Base-by-base conservation (phyloP, 2,888 invertebrate species). In the Latheticus oryzae region DNA sequence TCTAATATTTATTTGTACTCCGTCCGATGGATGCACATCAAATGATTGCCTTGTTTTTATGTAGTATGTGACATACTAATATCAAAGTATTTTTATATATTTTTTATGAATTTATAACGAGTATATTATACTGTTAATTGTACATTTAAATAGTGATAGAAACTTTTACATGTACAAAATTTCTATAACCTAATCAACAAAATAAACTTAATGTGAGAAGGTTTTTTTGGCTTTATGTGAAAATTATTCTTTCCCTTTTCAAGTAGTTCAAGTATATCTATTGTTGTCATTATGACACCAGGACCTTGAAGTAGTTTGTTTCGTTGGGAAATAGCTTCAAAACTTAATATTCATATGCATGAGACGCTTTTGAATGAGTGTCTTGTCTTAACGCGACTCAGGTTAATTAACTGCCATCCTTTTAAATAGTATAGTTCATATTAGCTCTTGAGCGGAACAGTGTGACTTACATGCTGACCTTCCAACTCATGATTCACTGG, bases 221-320 rank as follows among this genome's bases (percentile, higher is more conserved):
- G 23, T 37, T 50, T 58, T n/a, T 50, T 48, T 54, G 21, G 56
- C 21, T 28, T 37, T 28, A 42, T 57, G 61, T 61, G 21, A 38
- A 66, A 56, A 23, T 40, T 33, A 8, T 13, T 24, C 37, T 24
- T 33, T 48, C 17, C 48, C 50, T 50, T 50, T 50, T 38, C 12
- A 50, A 50, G 60, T 67, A 66, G 68, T 63, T 67, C 69, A 69
- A 69, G 69, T 66, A 66, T 63, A 47, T 30, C 45, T 51, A 62
- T 63, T 66, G 63, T 64, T 50, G 57, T 54, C 58, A 40, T 54
- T 60, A 58, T 53, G 52, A 30, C 12, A n/a, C n/a, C n/a, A 26
- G 24, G 43, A 59, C 68, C 68, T 68, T 66, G 66, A 51, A 15
- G 52, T 63, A 66, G 65, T 48, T 65, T 56, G 56, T 40, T 58